These are phyloP conservation scores for Euzophera pinguis DNA, from an alignment of 2,888 invertebrate genomes.

Conservation along the genomic window DNA sequence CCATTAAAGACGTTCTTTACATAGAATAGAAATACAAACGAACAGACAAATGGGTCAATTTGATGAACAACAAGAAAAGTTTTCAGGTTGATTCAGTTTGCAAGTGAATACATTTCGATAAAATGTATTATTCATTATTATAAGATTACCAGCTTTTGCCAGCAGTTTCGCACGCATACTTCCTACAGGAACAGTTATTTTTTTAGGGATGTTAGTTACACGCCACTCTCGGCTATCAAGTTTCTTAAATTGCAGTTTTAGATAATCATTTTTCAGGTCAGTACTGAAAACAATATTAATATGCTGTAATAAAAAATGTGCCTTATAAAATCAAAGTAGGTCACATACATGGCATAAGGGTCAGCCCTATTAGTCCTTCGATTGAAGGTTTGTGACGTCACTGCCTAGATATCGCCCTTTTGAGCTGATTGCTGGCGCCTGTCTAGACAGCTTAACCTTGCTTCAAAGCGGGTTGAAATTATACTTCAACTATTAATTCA, in stretches of 20 bases:
- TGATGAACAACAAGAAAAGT: background rate
- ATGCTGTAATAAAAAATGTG: no score
- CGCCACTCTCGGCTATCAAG: no score
- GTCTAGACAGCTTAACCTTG: slow-evolving; percentile 10
- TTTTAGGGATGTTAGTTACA: no score
- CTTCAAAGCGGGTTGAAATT: background rate
- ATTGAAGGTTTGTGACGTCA: slow-evolving; percentile 9
- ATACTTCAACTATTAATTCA: background rate
- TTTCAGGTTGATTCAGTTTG: background rate
- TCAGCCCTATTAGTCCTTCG: slow-evolving; percentile 6
- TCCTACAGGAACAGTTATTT: no score
- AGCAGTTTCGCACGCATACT: no score
- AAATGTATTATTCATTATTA: no score
- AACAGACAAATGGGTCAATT: background rate
- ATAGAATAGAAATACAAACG: background rate
- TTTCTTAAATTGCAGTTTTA: no score
- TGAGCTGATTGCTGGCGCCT: slow-evolving; percentile 4
- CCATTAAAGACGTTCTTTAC: background rate
- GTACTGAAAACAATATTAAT: no score
- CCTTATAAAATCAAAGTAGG: background rate
- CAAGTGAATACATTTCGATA: no score
- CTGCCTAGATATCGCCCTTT: background rate
- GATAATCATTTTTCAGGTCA: no score
- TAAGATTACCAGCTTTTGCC: no score
- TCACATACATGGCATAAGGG: background rate